Evolutionary conservation across 2,888 invertebrate species (phyloP), one percentile per base, ranked within the genome.

Genomic region (Chloroclysta siterata): DNA sequence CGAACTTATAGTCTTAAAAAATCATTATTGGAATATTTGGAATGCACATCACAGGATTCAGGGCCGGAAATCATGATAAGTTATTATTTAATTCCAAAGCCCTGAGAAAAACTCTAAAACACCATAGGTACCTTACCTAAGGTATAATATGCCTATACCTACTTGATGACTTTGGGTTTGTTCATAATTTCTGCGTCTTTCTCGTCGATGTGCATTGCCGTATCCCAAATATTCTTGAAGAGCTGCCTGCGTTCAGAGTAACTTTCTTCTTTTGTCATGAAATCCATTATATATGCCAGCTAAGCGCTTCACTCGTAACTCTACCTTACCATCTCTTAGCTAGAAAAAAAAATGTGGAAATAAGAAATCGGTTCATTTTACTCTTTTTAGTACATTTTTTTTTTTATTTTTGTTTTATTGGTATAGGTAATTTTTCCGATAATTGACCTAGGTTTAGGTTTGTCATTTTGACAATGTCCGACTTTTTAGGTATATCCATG

Each of bases 91-190:
- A n/a, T n/a, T n/a, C n/a, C n/a, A n/a, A n/a, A n/a, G n/a, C n/a
- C n/a, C n/a, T n/a, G n/a, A n/a, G n/a, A n/a, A n/a, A n/a, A n/a
- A n/a, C n/a, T n/a, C n/a, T n/a, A n/a, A n/a, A n/a, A n/a, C n/a
- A n/a, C n/a, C n/a, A n/a, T n/a, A n/a, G n/a, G n/a, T n/a, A n/a
- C n/a, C n/a, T n/a, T n/a, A n/a, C n/a, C n/a, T n/a, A n/a, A n/a
- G n/a, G n/a, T n/a, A n/a, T n/a, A n/a, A n/a, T n/a, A n/a, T n/a
- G n/a, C n/a, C n/a, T n/a, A 8, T 17, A 29, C 82, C 39, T 80
- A 91, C 91, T 88, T 91, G 47, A 91, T 89, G 59, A 90, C 83
- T 85, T 87, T 90, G 15, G 87, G 85, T 66, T 88, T 89, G 60
- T 63, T 74, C 70, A 80, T 70, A 22, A 82, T 75, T 41, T 85